Conservation (phyloP, 2,888 invertebrate species). For the Serrognathus titanus region DNA sequence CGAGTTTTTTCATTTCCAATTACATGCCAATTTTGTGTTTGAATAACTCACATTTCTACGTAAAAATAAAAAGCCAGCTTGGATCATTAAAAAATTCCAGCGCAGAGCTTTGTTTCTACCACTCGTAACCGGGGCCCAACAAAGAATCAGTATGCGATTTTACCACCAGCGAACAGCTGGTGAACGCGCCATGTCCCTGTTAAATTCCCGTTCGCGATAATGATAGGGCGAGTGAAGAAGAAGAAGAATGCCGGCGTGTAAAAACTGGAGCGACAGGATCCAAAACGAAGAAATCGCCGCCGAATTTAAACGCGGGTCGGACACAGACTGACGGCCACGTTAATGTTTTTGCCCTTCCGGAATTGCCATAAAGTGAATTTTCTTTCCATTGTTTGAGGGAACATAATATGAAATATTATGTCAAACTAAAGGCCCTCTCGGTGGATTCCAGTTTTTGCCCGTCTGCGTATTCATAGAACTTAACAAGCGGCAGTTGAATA, state of each 20-base stretch:
- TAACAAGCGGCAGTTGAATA: too few relatives aligned
- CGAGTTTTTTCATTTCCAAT: too few relatives aligned
- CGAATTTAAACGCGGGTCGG: conserved; percentile 8
- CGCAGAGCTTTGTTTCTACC: too few relatives aligned
- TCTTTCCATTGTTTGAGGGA: neutral
- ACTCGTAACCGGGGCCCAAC: too few relatives aligned
- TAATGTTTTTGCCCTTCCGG: neutral
- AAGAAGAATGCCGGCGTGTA: conserved; percentile 15
- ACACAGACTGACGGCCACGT: neutral
- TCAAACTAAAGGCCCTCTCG: neutral
- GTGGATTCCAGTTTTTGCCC: neutral
- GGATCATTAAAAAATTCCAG: too few relatives aligned
- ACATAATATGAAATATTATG: conserved; percentile 2
- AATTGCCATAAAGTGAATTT: neutral
- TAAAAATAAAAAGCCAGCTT: too few relatives aligned
- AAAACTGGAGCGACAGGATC: conserved; percentile 2
- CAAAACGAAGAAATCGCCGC: conserved; percentile 4
- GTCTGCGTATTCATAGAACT: conserved; percentile 6
- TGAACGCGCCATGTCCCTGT: conserved; percentile 22
- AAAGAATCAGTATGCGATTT: conserved; percentile 2
- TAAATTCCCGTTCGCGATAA: conserved; percentile 16
- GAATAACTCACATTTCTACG: too few relatives aligned
- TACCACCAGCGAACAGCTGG: conserved; percentile 27
- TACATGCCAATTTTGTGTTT: too few relatives aligned
- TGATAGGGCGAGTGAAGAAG: neutral